Conservation (phyloP, 1,140 invertebrate genomes). For the Aplysia californica region DNA sequence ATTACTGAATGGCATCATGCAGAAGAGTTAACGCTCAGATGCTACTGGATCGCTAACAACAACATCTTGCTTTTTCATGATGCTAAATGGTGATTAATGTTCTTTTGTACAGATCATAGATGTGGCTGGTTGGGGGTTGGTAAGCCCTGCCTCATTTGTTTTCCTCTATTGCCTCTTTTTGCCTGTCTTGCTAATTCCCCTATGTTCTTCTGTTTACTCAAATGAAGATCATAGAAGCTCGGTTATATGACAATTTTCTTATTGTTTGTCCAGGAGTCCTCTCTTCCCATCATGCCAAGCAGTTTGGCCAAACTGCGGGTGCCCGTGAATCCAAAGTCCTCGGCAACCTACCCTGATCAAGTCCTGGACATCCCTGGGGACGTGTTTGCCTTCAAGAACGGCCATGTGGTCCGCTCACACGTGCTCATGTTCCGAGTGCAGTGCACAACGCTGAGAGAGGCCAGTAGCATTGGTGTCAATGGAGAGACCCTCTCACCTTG, state of each 20-base stretch:
- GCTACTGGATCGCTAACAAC: no score
- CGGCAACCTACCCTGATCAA: not conserved
- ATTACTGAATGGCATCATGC: no score
- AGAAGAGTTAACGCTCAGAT: no score
- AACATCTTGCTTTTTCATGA: no score
- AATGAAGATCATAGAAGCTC: not conserved
- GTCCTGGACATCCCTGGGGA: slow-evolving; percentile 4
- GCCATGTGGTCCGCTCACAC: slow-evolving; percentile 22
- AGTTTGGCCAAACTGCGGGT: slow-evolving; percentile 6
- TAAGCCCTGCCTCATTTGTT: not conserved
- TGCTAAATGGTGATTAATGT: no score
- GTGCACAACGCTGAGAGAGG: slow-evolving; percentile 22
- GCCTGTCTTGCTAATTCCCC: not conserved
- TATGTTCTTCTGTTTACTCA: not conserved
- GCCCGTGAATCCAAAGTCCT: slow-evolving; percentile 18
- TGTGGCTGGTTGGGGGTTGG: no score
- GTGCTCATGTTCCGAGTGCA: slow-evolving; percentile 22
- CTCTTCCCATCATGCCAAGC: slow-evolving; percentile 15
- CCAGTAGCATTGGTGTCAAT: not conserved
- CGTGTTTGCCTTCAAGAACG: slow-evolving; percentile 23
- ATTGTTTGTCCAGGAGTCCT: slow-evolving; percentile 3
- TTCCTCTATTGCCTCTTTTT: not conserved
- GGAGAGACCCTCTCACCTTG: slow-evolving; percentile 16
- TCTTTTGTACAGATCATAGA: no score
- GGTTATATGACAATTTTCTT: not conserved